A percentile compares a stretch with the other conserved stretches of the same genome.
These are phyloP conservation scores for Rallus crepitans DNA, from an alignment of 2,797 vertebrate genomes.

Conservation along the genomic window DNA sequence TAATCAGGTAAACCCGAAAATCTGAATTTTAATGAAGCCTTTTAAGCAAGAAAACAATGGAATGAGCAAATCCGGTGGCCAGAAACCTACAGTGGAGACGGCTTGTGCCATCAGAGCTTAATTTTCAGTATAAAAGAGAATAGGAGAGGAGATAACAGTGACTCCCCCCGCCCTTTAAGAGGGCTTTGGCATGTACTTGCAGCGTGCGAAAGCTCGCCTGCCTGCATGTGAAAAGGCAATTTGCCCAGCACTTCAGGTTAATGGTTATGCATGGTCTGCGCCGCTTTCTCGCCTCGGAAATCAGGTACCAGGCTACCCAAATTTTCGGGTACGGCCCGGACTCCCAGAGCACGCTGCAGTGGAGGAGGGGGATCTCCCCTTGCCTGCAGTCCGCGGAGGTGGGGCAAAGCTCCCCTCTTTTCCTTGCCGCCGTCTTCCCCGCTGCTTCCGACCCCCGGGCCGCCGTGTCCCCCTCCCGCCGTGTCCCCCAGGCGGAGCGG, in stretches of 20 bases:
- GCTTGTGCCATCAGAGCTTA: neutral
- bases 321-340: neutral
- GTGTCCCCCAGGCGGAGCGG: too few relatives aligned
- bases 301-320: too few relatives aligned
- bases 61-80: rapidly evolving
- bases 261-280: neutral
- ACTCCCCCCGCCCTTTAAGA: neutral
- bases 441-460: too few relatives aligned
- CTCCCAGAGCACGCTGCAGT: neutral
- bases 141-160: neutral
- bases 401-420: rapidly evolving
- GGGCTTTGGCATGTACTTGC: neutral
- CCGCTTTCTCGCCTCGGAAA: neutral
- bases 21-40: constrained; percentile 10
- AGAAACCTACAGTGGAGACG: neutral
- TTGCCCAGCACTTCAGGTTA: neutral
- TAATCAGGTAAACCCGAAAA: neutral
- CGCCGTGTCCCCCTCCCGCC: too few relatives aligned
- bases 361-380: neutral
- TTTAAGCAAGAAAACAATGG: neutral
- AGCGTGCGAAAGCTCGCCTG: neutral
- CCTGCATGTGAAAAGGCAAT: neutral
- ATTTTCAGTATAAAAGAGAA: neutral
- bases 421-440: neutral
- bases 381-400: too few relatives aligned